Evolutionary conservation across 2,888 invertebrate genomes (phyloP).

Genomic region (Nipponacmea schrenckii): DNA sequence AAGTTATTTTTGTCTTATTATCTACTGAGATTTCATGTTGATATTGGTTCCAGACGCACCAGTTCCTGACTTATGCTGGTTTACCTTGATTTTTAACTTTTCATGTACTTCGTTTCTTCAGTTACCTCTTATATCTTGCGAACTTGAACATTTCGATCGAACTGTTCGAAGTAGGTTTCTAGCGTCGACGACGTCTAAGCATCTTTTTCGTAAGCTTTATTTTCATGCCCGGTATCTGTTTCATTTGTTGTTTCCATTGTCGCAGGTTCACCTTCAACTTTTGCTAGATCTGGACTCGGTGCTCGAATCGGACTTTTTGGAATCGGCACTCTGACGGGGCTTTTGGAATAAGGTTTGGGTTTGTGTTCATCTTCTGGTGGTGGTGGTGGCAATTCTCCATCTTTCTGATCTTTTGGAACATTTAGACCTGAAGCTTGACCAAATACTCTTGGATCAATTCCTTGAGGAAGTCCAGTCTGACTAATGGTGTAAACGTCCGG

Average conservation of each 20-base stretch:
- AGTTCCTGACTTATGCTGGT: no score
- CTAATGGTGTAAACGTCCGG: conserved; percentile 16
- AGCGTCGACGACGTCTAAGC: no score
- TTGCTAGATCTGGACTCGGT: not conserved
- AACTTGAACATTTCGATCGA: no score
- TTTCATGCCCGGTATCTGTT: conserved; percentile 18
- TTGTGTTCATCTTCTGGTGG: not conserved
- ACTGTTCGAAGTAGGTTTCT: no score
- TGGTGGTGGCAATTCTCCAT: not conserved
- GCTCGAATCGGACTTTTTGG: not conserved
- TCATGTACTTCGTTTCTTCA: no score
- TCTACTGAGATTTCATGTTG: no score
- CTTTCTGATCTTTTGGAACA: not conserved
- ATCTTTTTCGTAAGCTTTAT: conserved; percentile 16
- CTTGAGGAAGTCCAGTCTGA: conserved; percentile 9
- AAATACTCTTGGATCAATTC: conserved; percentile 4
- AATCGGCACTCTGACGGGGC: not conserved
- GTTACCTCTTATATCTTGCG: no score
- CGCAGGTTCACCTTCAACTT: conserved; percentile 3
- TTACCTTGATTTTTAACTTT: no score
- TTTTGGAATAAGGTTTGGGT: not conserved
- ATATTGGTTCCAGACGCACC: no score
- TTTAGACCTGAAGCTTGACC: not conserved
- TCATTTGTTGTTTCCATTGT: not conserved
- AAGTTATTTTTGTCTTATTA: no score